Base-by-base conservation (phyloP, 2,888 invertebrate genomes). In the Helicoverpa assulta region DNA sequence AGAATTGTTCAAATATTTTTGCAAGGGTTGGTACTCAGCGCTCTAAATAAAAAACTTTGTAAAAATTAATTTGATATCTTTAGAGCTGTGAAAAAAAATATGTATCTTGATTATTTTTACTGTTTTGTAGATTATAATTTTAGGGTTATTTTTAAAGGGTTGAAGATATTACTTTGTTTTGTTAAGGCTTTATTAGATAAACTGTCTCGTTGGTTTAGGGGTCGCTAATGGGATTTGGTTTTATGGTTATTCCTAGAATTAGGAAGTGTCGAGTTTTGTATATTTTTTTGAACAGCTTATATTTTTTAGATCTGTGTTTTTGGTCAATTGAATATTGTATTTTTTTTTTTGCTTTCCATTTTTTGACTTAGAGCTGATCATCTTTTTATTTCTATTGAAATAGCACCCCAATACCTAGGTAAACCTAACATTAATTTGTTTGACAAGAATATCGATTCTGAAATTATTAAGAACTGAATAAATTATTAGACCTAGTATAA, bases 1-100 rank as follows among this genome's bases (percentile, higher is more conserved):
- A 76, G 73, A 76, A 76, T 76, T 83, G 80, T 76, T 72, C 74
- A 73, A 78, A 78, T 73, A 81, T 80, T 82, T 81, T 73, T 76
- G 56, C 65, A 72, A 68, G 72, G 80, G 80, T 69, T 61, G 72
- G 70, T 57, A 53, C 57, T 19, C 50, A 10, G 29, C 33, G 52
- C n/a, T 54, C 14, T 29, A 61, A 68, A 69, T 63, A 67, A 75
- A 75, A 78, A 40, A 76, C 61, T 70, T 62, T 50, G 26, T 51
- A 57, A 50, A 70, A 73, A 69, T 81, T 75, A 64, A 75, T 79
- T 74, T 79, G 64, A 67, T 74, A 78, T 67, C 63, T 78, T 67
- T 66, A 67, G 50, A 21, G 60, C 40, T 53, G 29, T 33, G 29
- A 19, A 58, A 53, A 5, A 43, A 51, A 64, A 61, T 68, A 68